A percentile compares a stretch with the other conserved stretches of the same genome.
phyloP scores from a whole-genome alignment of 2,113 vertebrate species.

The Xiphophorus maculatus region DNA sequence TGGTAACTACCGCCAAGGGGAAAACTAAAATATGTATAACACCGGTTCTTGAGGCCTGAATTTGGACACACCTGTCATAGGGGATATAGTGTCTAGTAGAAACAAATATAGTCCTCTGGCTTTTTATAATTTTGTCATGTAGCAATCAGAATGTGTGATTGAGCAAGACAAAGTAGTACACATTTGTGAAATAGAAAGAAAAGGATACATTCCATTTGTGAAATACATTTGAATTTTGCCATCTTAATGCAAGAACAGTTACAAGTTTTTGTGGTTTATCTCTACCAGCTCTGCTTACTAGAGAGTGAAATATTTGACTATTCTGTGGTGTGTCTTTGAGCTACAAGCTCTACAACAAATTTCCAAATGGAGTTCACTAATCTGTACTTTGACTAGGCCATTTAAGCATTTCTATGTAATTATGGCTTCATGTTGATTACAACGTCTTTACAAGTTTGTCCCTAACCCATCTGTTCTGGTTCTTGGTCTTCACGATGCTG shows the following conservation, averaged over 20 bases:
- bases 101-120: too few species aligned
- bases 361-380: background rate
- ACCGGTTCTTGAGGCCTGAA: too few species aligned
- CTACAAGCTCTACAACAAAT: background rate
- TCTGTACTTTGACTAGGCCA: background rate
- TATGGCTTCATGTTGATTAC: background rate
- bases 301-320: background rate
- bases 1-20: too few species aligned
- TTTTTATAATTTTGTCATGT: too few species aligned
- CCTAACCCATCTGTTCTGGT: too few species aligned
- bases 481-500: too few species aligned
- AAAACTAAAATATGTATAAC: too few species aligned
- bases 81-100: too few species aligned
- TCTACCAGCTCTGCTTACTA: background rate
- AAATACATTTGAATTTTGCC: background rate
- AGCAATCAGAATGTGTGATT: too few species aligned
- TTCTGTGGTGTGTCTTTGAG: background rate
- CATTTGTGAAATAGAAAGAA: background rate
- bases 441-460: too few species aligned
- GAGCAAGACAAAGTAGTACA: too few species aligned
- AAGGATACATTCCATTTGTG: background rate
- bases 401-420: background rate
- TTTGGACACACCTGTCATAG: too few species aligned
- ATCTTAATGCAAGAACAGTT: background rate
- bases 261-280: background rate